Percentiles rank a stretch among this genome's conserved stretches.
phyloP scores from a whole-genome alignment of 23 tunicate species.

The Halocynthia roretzi region DNA sequence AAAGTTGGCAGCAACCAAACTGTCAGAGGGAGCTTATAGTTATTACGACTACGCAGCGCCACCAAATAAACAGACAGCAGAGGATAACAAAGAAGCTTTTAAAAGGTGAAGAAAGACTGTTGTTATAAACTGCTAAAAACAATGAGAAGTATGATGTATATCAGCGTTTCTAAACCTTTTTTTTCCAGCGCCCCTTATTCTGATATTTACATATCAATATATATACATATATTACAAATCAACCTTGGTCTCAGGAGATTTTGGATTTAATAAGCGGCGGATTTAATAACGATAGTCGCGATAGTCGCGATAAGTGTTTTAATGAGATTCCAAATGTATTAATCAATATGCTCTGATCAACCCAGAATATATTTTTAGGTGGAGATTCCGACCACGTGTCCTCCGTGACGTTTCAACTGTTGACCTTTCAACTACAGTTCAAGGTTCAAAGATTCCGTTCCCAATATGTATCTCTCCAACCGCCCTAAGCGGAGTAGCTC shows the following conservation, averaged over 20 bases:
- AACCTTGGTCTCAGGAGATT: too few species aligned
- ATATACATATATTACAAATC: too few species aligned
- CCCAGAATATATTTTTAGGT: slow-evolving; percentile 3
- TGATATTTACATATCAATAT: too few species aligned
- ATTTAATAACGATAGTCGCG: too few species aligned
- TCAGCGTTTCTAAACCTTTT: too few species aligned
- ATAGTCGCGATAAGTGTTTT: too few species aligned
- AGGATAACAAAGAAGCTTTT: slow-evolving; percentile 35
- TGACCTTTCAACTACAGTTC: slow-evolving; percentile 41
- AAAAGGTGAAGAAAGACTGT: background rate
- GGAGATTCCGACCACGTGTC: slow-evolving; percentile 53
- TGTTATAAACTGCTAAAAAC: too few species aligned
- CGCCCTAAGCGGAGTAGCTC: slow-evolving; percentile 70
- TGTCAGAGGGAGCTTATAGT: slow-evolving; percentile 43
- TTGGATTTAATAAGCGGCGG: too few species aligned
- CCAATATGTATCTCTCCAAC: slow-evolving; percentile 73
- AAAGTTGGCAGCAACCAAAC: slow-evolving; percentile 35
- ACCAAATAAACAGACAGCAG: slow-evolving; percentile 51
- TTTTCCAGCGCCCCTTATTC: too few species aligned
- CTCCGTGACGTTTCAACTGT: slow-evolving; percentile 54
- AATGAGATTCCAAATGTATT: too few species aligned
- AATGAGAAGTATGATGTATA: too few species aligned
- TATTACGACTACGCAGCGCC: slow-evolving; percentile 48
- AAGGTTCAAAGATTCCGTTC: slow-evolving; percentile 37
- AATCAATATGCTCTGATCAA: too few species aligned